Evolutionary conservation across 2,113 vertebrate genomes (phyloP).

Genomic region (Andinoacara biseriatus): DNA sequence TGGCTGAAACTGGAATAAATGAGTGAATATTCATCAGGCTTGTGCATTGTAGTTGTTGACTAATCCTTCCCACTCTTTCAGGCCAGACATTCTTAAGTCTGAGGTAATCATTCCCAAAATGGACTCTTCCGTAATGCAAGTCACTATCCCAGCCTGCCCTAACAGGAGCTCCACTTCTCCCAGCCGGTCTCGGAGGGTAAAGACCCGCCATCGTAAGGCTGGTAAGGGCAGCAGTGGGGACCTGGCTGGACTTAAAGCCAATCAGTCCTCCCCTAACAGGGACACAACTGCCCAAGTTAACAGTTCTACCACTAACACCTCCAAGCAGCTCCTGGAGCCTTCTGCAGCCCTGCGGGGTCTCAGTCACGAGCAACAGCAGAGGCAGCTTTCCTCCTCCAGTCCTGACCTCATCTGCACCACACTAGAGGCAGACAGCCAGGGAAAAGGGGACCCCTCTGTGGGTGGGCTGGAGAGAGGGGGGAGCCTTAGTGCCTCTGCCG

Average conservation of each 20-base stretch:
- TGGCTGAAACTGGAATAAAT: neutral
- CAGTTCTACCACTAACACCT: constrained; percentile 51
- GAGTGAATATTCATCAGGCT: constrained; percentile 17
- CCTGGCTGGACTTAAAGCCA: constrained; percentile 84
- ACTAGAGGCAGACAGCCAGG: constrained; percentile 78
- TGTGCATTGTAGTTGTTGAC: constrained; percentile 23
- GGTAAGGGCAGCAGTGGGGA: constrained; percentile 91
- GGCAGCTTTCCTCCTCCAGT: constrained; percentile 90
- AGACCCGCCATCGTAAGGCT: constrained; percentile 89
- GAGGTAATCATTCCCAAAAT: constrained; percentile 93
- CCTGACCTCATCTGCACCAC: constrained; percentile 92
- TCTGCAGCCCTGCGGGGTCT: constrained; percentile 81
- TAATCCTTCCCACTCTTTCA: constrained; percentile 53
- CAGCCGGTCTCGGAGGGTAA: constrained; percentile 87
- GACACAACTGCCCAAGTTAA: constrained; percentile 53
- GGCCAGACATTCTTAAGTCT: constrained; percentile 94
- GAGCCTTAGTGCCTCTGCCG: constrained; percentile 75
- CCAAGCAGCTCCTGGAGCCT: constrained; percentile 82
- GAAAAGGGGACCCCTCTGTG: constrained; percentile 68
- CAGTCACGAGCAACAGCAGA: constrained; percentile 85
- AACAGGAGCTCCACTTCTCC: constrained; percentile 90
- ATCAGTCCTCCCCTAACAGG: constrained; percentile 73
- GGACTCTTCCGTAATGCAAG: constrained; percentile 89
- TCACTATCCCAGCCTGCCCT: constrained; percentile 87
- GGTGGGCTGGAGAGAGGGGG: constrained; percentile 72